Evolutionary conservation across 1,140 invertebrate genomes (phyloP), one percentile per base, ranked within the genome.

Genomic region (Drosophila lacteicornis): DNA sequence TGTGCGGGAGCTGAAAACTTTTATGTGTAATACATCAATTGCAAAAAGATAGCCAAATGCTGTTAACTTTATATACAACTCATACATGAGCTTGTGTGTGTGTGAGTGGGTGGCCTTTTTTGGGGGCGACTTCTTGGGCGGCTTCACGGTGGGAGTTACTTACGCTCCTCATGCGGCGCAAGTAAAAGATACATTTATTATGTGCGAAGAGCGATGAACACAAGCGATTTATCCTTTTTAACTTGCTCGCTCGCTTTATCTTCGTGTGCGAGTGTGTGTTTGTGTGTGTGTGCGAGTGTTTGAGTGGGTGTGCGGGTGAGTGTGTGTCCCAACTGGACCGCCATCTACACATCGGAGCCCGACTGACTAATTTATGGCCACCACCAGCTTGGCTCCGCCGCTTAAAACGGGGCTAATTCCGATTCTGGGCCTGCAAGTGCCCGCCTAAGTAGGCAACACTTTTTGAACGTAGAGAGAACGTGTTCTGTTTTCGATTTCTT

Each of bases 21-120:
- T 88, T 90, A 91, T 91, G 86, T 90, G 86, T 91, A 91, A 91
- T 91, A 91, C 90, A 91, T 91, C 90, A 91, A 91, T 91, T 91
- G 90, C 90, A 91, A 91, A 91, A 91, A 91, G 90, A 91, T 91
- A 91, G 87, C 87, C 87, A 91, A 91, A 90, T 91, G 86, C 86
- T 86, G 82, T 91, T 90, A 90, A 91, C 81, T 90, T 91, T 90
- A 90, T 90, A 90, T 91, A 90, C 85, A 91, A 85, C 82, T 85
- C 63, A 82, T 59, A 58, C 65, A 68, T 70, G 49, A 43, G 47
- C 56, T 6, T 11, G 36, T 46, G 38, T 30, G 42, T 73, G 69
- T 47, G 40, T 53, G 60, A 33, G 58, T 79, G 75, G 50, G 61
- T 67, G 66, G 62, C 19, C 38, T 22, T 55, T 55, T 25, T 55